Evolutionary conservation across 2,888 invertebrate species (phyloP), one percentile per base, ranked within the genome.

Genomic region (Pogonocherus hispidulus): DNA sequence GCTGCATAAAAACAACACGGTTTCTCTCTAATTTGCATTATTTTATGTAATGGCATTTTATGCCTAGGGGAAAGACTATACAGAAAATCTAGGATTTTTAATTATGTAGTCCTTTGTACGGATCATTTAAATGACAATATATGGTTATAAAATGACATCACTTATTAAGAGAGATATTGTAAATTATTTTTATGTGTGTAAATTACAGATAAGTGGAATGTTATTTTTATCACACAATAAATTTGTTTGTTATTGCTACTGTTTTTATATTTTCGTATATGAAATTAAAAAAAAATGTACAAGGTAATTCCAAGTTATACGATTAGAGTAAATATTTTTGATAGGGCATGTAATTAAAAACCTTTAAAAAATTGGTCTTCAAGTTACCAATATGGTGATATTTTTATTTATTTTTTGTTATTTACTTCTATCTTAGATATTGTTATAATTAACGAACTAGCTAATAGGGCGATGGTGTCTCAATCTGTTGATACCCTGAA

Each of bases 151-250:
- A 41, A 41, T 41, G 9, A 41, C 41, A 41, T 41, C 41, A 41
- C n/a, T 41, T 14, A 14, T 5, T 41, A 41, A 41, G 9, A 41
- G 14, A 41, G 22, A 56, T 2, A n/a, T 19, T 20, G 56, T 56
- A 41, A 56, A 37, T 44, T 57, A 14, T 32, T 62, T 18, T 59
- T 59, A 5, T 32, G 20, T 32, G 35, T 35, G 18, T 51, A 9
- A 11, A 16, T 49, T 62, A 22, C 20, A 20, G 14, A 62, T 62
- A 51, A 41, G 41, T 41, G 41, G 41, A n/a, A 16, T n/a, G n/a
- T 41, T 41, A 41, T 41, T 41, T 41, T 41, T 41, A 41, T n/a
- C 9, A 4, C 41, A n/a, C 41, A 41, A n/a, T 41, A 32, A 32
- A 32, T n/a, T 41, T 16, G 41, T 41, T 14, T 14, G 41, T 41